These are phyloP conservation scores for Athalia rosae DNA, from an alignment of 2,888 invertebrate genomes.

Conservation along the genomic window DNA sequence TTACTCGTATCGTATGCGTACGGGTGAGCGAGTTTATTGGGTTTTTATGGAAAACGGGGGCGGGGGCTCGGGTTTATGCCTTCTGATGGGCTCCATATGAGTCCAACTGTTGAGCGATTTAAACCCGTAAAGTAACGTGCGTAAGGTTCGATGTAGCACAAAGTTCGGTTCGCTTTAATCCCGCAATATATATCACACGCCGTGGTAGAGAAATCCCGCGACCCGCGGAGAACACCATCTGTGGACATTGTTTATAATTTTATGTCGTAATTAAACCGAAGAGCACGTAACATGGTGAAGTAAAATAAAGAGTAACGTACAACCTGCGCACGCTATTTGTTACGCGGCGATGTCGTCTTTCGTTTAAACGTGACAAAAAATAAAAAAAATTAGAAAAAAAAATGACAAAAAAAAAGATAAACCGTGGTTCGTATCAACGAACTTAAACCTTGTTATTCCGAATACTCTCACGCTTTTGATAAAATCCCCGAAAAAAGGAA, in stretches of 20 bases:
- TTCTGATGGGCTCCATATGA: conserved; percentile 64
- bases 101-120: conserved; percentile 65
- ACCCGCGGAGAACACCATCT: conserved; percentile 54
- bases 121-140: conserved; percentile 48
- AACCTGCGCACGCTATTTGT: conserved; percentile 20
- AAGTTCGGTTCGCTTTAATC: conserved; percentile 51
- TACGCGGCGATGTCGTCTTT: background rate
- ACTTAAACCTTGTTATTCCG: too few relatives aligned
- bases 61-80: conserved; percentile 60
- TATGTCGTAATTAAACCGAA: conserved; percentile 67
- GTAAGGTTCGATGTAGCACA: background rate
- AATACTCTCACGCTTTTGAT: conserved; percentile 2
- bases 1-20: conserved; percentile 45
- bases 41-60: conserved; percentile 57
- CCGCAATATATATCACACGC: conserved; percentile 41
- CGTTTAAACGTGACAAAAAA: conserved; percentile 7
- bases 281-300: conserved; percentile 53
- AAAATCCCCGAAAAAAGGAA: background rate
- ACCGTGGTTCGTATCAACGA: too few relatives aligned
- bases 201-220: conserved; percentile 10
- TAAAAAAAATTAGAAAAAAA: background rate
- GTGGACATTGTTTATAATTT: conserved; percentile 65
- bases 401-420: too few relatives aligned
- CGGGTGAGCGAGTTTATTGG: conserved; percentile 56
- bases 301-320: background rate